A percentile compares a stretch with the other conserved stretches of the same genome.
These are phyloP conservation scores for Arnoldichthys spilopterus DNA, from an alignment of 2,797 vertebrate species.

Conservation along the genomic window DNA sequence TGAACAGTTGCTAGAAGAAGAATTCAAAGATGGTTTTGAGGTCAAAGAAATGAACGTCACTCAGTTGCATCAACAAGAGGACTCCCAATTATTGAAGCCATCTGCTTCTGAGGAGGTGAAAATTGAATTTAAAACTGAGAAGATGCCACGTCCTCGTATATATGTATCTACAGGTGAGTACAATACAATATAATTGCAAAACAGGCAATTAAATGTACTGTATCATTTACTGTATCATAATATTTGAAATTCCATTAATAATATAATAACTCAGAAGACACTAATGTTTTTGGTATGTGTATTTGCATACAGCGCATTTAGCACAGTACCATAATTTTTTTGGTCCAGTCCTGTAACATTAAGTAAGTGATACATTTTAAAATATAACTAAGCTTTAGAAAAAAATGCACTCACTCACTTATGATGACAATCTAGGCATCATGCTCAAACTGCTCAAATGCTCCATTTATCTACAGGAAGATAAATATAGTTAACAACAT, in stretches of 20 bases:
- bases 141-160: conserved; percentile 62
- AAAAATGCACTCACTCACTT: too few species aligned
- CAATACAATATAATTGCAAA: neutral
- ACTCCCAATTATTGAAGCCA: conserved; percentile 49
- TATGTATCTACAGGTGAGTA: conserved; percentile 42
- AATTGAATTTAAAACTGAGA: conserved; percentile 63
- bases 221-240: neutral
- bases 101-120: conserved; percentile 64
- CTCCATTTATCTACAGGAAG: too few species aligned
- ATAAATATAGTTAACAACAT: too few species aligned
- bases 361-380: too few species aligned
- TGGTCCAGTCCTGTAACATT: too few species aligned
- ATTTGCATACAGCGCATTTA: neutral
- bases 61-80: conserved; percentile 40
- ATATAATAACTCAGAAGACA: neutral
- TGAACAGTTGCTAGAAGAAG: conserved; percentile 55
- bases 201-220: too few species aligned
- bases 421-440: too few species aligned
- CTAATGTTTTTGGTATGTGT: neutral
- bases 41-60: conserved; percentile 47
- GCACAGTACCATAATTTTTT: too few species aligned
- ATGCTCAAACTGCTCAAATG: too few species aligned
- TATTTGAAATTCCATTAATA: neutral
- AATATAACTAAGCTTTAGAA: too few species aligned
- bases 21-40: conserved; percentile 40